Conservation (phyloP, 64 coral and sea anemone genomes). For the Montipora efflorescens region DNA sequence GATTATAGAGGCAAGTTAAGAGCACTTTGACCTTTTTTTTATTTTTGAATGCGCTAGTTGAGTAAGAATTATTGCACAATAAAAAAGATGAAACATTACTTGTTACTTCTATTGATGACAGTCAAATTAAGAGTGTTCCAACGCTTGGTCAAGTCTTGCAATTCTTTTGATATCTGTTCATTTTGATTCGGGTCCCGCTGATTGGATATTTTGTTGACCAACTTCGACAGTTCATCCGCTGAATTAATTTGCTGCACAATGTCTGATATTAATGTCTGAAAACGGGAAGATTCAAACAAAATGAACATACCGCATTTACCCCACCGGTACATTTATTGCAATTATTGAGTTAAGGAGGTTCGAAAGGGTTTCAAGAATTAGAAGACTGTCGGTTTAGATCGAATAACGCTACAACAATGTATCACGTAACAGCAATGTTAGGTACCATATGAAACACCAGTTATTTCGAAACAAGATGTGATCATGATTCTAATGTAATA, state of each 20-base stretch:
- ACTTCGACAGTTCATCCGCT: constrained; percentile 12
- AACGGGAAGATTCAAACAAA: background rate
- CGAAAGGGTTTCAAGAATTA: too few relatives aligned
- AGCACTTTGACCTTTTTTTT: too few relatives aligned
- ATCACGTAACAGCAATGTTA: too few relatives aligned
- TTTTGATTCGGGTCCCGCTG: constrained; percentile 36
- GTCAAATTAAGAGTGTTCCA: constrained; percentile 31
- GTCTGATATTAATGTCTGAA: constrained; percentile 12
- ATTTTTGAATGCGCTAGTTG: too few relatives aligned
- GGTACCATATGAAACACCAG: too few relatives aligned
- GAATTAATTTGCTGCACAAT: constrained; percentile 1
- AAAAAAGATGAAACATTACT: background rate
- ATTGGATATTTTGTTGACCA: constrained; percentile 33
- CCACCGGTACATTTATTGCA: too few relatives aligned
- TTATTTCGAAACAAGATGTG: too few relatives aligned
- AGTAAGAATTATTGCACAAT: background rate
- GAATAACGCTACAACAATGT: too few relatives aligned
- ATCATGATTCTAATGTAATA: too few relatives aligned
- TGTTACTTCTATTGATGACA: constrained; percentile 33
- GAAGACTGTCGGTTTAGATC: too few relatives aligned
- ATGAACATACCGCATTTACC: background rate
- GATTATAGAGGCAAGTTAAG: too few relatives aligned
- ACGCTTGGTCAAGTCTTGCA: background rate
- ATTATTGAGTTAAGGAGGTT: too few relatives aligned
- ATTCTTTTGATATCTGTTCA: background rate